Evolutionary conservation across 2,797 vertebrate species (phyloP).

Genomic region (Cryptoblepharus egeriae): DNA sequence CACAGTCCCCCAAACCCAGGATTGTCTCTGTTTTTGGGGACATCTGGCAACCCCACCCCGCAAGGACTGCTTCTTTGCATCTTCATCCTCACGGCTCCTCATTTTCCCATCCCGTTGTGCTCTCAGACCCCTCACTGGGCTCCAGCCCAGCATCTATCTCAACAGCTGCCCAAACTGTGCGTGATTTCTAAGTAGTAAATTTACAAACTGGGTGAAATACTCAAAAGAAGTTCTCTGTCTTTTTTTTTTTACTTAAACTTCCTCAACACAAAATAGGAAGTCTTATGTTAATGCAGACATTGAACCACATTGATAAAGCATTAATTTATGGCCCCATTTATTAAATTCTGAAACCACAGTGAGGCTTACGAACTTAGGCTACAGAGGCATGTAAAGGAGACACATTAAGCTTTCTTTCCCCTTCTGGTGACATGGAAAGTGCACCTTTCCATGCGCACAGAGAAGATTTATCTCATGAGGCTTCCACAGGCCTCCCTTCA

Average conservation of each 20-base stretch:
- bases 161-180: not conserved
- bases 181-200: not conserved
- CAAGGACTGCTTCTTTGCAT: too few relatives aligned
- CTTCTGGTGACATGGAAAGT: constrained; percentile 44
- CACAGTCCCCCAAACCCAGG: too few relatives aligned
- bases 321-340: not conserved
- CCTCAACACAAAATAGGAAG: not conserved
- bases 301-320: not conserved
- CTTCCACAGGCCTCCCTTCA: constrained; percentile 49
- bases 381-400: not conserved
- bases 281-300: not conserved
- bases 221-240: not conserved
- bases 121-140: not conserved
- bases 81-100: too few relatives aligned
- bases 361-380: not conserved
- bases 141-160: not conserved
- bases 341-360: not conserved
- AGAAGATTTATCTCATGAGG: constrained; percentile 37
- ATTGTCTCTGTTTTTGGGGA: too few relatives aligned
- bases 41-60: too few relatives aligned
- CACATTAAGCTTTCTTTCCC: constrained; percentile 2
- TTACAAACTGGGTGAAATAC: not conserved
- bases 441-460: constrained; percentile 41
- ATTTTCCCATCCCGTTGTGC: too few relatives aligned
- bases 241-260: not conserved